These are phyloP conservation scores for Vidua chalybeata DNA, from an alignment of 2,113 vertebrate species.

Conservation along the genomic window DNA sequence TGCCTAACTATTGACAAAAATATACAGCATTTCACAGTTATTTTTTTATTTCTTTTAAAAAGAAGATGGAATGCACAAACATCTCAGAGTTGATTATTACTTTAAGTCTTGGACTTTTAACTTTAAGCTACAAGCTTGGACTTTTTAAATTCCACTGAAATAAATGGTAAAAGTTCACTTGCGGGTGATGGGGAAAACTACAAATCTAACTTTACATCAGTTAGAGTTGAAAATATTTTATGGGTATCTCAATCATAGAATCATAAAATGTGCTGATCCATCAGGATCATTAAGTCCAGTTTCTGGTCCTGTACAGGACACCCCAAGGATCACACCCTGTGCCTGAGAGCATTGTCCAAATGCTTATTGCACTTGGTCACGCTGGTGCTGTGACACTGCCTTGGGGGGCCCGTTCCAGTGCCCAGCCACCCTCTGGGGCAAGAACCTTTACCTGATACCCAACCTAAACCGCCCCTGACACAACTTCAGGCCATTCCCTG, in stretches of 20 bases:
- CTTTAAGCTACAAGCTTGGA: background rate
- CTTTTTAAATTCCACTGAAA: background rate
- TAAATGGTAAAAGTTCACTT: background rate
- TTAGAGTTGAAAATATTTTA: background rate
- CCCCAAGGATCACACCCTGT: no score
- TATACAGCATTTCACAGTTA: background rate
- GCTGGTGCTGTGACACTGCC: background rate
- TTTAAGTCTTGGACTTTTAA: background rate
- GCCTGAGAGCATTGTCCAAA: background rate
- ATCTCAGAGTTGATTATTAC: background rate
- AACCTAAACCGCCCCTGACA: background rate
- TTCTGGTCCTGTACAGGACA: background rate
- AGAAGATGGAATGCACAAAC: background rate
- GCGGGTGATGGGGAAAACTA: background rate
- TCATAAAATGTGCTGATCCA: background rate
- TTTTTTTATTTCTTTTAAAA: background rate
- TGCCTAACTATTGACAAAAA: background rate
- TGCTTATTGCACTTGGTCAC: fast-evolving
- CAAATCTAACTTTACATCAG: background rate
- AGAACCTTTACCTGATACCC: background rate
- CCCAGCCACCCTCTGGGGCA: fast-evolving
- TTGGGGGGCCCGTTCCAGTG: background rate
- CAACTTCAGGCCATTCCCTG: background rate
- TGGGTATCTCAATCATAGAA: background rate
- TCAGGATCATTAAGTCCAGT: background rate